Conservation (phyloP, 2,797 vertebrate species). For the Bovichtus variegatus region DNA sequence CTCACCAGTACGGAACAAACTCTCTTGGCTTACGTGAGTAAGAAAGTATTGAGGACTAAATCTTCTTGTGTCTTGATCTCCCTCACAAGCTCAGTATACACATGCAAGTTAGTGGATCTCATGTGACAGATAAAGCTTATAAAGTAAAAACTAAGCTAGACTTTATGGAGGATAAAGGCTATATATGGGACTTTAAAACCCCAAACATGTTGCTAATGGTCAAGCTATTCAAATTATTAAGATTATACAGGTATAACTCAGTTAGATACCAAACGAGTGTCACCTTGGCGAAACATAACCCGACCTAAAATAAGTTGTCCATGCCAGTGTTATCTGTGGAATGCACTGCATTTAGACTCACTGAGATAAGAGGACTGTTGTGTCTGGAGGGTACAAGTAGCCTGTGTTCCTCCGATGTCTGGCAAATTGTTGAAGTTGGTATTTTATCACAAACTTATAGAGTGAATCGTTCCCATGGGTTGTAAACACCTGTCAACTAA, state of each 20-base stretch:
- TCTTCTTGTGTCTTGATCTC: background rate
- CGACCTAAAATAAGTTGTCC: conserved; percentile 52
- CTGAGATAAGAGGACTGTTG: conserved; percentile 46
- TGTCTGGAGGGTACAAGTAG: conserved; percentile 26
- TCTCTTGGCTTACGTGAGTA: too few relatives aligned
- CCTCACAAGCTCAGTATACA: background rate
- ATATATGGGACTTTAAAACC: background rate
- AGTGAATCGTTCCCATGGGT: background rate
- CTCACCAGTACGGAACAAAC: background rate
- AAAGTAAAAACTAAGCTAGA: background rate
- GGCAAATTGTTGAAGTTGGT: background rate
- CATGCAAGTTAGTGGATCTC: background rate
- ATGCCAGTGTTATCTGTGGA: conserved; percentile 67
- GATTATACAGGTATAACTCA: background rate
- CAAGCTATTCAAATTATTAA: background rate
- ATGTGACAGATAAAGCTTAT: background rate
- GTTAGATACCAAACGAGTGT: conserved; percentile 7
- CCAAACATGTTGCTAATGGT: background rate
- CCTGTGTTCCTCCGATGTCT: background rate
- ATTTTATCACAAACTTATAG: background rate
- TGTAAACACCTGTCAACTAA: background rate
- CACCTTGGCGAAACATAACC: conserved; percentile 10
- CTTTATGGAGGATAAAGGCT: background rate
- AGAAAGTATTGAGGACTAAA: too few relatives aligned
- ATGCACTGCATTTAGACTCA: conserved; percentile 68